Conservation (phyloP, 2,113 vertebrate genomes). For the Chroicocephalus ridibundus region DNA sequence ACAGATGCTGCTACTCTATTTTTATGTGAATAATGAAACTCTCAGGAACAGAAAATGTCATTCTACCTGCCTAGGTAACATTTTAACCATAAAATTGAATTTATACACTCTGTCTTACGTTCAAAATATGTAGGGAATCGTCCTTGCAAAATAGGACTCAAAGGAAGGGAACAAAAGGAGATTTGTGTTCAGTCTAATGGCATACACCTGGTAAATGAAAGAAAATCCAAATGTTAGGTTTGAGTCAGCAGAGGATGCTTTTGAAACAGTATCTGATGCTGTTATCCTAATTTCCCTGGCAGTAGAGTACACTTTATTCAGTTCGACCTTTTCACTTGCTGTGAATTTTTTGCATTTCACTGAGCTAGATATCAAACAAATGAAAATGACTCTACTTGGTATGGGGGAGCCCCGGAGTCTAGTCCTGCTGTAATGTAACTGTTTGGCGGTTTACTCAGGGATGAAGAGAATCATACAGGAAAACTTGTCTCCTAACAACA, state of each 20-base stretch:
- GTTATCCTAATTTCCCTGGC: background rate
- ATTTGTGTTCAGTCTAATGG: background rate
- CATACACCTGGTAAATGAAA: background rate
- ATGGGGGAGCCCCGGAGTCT: background rate
- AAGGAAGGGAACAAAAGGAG: background rate
- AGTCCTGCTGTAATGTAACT: background rate
- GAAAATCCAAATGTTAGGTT: background rate
- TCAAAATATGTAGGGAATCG: background rate
- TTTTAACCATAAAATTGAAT: background rate
- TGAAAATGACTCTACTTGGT: background rate
- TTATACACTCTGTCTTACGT: background rate
- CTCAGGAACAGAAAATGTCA: background rate
- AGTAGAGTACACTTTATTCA: background rate
- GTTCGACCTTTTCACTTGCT: background rate
- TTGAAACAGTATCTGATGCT: background rate
- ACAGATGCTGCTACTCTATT: background rate
- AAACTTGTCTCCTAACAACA: background rate
- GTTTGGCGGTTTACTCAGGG: background rate
- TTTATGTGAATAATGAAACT: background rate
- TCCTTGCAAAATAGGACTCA: background rate
- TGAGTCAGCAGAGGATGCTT: background rate
- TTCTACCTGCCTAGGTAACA: background rate
- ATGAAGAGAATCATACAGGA: background rate
- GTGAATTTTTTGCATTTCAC: background rate
- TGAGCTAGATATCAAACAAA: background rate